A percentile compares a stretch with the other conserved stretches of the same genome.
phyloP scores from a whole-genome alignment of 2,797 vertebrate species.

The Hemitrygon akajei region DNA sequence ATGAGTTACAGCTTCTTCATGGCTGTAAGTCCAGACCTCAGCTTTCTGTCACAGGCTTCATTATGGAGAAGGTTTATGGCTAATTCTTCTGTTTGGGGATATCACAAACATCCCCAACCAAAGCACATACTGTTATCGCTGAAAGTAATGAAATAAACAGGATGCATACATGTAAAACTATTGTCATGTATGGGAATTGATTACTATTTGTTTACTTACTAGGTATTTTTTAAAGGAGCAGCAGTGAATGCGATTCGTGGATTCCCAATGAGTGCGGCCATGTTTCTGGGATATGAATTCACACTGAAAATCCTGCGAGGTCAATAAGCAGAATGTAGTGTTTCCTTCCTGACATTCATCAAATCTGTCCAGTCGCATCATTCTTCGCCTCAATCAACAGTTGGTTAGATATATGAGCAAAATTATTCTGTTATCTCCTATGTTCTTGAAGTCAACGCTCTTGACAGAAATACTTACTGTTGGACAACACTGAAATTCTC shows the following conservation, averaged over 20 bases:
- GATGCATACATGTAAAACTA: not conserved
- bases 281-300: constrained; percentile 91
- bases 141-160: not conserved
- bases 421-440: not conserved
- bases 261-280: constrained; percentile 87
- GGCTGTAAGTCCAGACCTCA: not conserved
- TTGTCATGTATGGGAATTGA: not conserved
- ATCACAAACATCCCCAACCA: not conserved
- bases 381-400: not conserved
- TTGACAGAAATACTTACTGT: not conserved
- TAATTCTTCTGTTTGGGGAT: not conserved
- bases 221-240: constrained; percentile 87
- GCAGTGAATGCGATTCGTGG: constrained; percentile 81
- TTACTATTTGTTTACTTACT: constrained; percentile 41
- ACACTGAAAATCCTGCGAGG: constrained; percentile 75
- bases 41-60: not conserved
- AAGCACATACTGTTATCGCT: not conserved
- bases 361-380: not conserved
- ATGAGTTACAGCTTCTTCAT: not conserved
- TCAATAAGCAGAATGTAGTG: constrained; percentile 44
- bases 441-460: not conserved
- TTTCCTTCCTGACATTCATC: not conserved
- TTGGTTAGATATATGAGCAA: not conserved
- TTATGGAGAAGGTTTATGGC: not conserved
- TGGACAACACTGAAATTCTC: not conserved